phyloP scores from a whole-genome alignment of 2,888 invertebrate species.

The Scaptomyza polygonia region DNA sequence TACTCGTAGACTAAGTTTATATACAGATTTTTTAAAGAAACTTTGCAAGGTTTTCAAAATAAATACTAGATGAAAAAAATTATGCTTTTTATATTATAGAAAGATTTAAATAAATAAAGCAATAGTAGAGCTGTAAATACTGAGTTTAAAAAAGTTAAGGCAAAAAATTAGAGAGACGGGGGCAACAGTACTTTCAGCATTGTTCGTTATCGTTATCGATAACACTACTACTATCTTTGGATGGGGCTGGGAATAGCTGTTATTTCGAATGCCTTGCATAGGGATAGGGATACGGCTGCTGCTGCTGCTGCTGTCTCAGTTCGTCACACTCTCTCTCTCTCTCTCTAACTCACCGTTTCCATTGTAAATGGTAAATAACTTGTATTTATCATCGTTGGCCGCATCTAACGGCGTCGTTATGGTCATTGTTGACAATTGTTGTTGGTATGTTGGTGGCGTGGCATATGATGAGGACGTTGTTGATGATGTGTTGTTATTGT shows the following conservation, averaged over 20 bases:
- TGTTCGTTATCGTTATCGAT: conserved; percentile 20
- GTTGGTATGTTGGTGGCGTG: conserved; percentile 75
- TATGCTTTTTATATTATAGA: too few relatives aligned
- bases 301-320: conserved; percentile 13
- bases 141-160: too few relatives aligned
- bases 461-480: conserved; percentile 73
- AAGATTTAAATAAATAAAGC: too few relatives aligned
- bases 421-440: conserved; percentile 74
- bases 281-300: conserved; percentile 1
- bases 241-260: too few relatives aligned
- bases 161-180: background rate
- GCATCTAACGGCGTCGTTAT: conserved; percentile 69
- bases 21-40: background rate
- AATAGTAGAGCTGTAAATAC: too few relatives aligned
- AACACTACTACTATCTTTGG: conserved; percentile 8
- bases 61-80: too few relatives aligned
- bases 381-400: conserved; percentile 83
- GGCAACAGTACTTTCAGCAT: conserved; percentile 26
- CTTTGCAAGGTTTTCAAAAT: conserved; percentile 17
- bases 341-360: conserved; percentile 85
- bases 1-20: too few relatives aligned
- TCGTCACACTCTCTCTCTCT: too few relatives aligned
- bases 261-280: conserved; percentile 3
- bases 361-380: conserved; percentile 84
- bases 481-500: conserved; percentile 57